These are phyloP conservation scores for Drosophila asahinai DNA, from an alignment of 1,140 invertebrate genomes.

Conservation along the genomic window DNA sequence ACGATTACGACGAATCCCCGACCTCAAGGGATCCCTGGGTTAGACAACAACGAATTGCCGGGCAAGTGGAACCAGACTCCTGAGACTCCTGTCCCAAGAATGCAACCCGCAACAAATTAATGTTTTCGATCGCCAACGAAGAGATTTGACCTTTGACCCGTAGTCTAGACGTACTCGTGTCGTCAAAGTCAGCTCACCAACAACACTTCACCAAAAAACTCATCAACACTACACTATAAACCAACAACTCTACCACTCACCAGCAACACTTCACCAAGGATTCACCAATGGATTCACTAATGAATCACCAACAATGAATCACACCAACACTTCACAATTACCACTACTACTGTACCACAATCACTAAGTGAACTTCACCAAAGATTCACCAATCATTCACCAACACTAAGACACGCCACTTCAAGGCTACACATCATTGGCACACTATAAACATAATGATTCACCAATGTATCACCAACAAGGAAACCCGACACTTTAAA, in stretches of 20 bases:
- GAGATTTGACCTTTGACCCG: constrained; percentile 40
- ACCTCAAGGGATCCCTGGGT: constrained; percentile 57
- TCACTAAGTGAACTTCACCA: not conserved
- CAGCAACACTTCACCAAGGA: not conserved
- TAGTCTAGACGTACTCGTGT: constrained; percentile 26
- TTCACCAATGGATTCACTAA: not conserved
- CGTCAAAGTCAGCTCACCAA: constrained; percentile 28
- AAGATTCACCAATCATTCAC: not conserved
- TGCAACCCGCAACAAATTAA: constrained; percentile 53
- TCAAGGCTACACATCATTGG: not conserved
- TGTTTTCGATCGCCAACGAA: constrained; percentile 69
- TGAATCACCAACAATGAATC: not conserved
- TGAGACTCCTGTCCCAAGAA: constrained; percentile 50
- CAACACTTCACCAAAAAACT: constrained; percentile 23
- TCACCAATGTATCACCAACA: not conserved
- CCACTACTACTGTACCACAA: too few species aligned
- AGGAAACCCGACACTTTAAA: not conserved
- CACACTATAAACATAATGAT: not conserved
- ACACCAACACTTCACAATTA: not conserved
- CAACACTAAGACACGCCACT: not conserved
- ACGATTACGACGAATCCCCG: constrained; percentile 30
- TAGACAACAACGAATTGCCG: constrained; percentile 74
- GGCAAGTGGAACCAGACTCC: constrained; percentile 46
- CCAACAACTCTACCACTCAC: not conserved
- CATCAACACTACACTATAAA: not conserved